These are phyloP conservation scores for Drosophila prosaltans DNA, from an alignment of 1,140 invertebrate species.

Conservation along the genomic window DNA sequence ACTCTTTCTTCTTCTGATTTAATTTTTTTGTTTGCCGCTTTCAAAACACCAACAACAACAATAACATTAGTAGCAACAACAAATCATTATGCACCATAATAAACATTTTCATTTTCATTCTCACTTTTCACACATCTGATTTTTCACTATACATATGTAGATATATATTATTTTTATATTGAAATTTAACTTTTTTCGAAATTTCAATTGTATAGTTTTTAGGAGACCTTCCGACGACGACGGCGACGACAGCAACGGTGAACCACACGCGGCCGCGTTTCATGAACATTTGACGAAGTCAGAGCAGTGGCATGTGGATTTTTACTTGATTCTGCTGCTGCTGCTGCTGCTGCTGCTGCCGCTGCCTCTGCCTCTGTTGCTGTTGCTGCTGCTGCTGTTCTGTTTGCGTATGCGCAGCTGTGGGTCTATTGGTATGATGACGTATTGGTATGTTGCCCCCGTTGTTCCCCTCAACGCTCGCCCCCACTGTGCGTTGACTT, in stretches of 20 bases:
- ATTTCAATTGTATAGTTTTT: constrained; percentile 17
- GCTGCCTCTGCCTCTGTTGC: constrained; percentile 35
- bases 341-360: constrained; percentile 17
- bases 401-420: constrained; percentile 61
- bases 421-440: constrained; percentile 65
- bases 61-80: constrained; percentile 29
- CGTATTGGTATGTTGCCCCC: constrained; percentile 47
- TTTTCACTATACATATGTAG: background rate
- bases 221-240: constrained; percentile 33
- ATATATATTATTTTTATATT: constrained; percentile 8
- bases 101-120: constrained; percentile 66
- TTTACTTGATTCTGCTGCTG: constrained; percentile 58
- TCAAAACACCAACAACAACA: constrained; percentile 8
- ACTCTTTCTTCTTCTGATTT: constrained; percentile 43
- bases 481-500: constrained; percentile 1
- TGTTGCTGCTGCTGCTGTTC: constrained; percentile 33
- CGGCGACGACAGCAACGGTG: constrained; percentile 23
- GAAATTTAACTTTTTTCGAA: background rate
- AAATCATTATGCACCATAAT: constrained; percentile 69
- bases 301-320: constrained; percentile 67
- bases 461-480: background rate
- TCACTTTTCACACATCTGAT: constrained; percentile 64
- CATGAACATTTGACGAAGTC: constrained; percentile 69
- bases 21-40: constrained; percentile 52
- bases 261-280: constrained; percentile 74